Evolutionary conservation across 2,797 vertebrate genomes (phyloP), one percentile per base, ranked within the genome.

Genomic region (Notoglanidium macrostoma): DNA sequence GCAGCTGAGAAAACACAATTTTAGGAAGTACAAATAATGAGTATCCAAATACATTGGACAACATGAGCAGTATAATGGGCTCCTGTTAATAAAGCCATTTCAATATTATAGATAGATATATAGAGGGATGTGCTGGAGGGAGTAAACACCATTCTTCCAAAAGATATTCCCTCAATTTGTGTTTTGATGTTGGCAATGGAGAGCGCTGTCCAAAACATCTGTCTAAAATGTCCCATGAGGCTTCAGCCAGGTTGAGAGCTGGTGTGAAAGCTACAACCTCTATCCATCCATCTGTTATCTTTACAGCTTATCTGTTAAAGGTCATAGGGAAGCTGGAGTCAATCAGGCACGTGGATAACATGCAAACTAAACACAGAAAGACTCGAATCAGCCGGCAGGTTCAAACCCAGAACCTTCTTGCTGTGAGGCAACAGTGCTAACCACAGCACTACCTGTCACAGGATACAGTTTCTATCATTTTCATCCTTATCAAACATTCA

Each of bases 1-100:
- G 84, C 86, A 88, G 70, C 85, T 90, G 74, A 51, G 29, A 85
- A 85, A 73, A 85, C 72, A 83, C 72, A 85, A 15, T 68, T 49
- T 19, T 32, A 68, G 72, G 44, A 86, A 72, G 54, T 19, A 85
- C 1, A 12, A 55, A 54, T 77, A 54, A n/a, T 4, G 26, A 54
- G 74, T 49, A 77, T 32, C 26, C 17, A 57, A 79, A 57, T 57
- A 57, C n/a, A 55, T 1, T 32, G 74, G 55, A 77, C 29, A 77
- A 55, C 17, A 32, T 55, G 74, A 55, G 49, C 49, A 9, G n/a
- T 19, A 55, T 32, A 78, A 21, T 21, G 9, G 1, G 8, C 8
- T 2, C 9, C n/a, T 55, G 15, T 10, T 55, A 55, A 55, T 55
- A 29, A 29, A 54, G 54, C n/a, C 6, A 77, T 77, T 55, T 32